Evolutionary conservation across 53 echinoderm and acorn worm genomes (phyloP), one percentile per base, ranked within the genome.

Genomic region (Astropecten irregularis): DNA sequence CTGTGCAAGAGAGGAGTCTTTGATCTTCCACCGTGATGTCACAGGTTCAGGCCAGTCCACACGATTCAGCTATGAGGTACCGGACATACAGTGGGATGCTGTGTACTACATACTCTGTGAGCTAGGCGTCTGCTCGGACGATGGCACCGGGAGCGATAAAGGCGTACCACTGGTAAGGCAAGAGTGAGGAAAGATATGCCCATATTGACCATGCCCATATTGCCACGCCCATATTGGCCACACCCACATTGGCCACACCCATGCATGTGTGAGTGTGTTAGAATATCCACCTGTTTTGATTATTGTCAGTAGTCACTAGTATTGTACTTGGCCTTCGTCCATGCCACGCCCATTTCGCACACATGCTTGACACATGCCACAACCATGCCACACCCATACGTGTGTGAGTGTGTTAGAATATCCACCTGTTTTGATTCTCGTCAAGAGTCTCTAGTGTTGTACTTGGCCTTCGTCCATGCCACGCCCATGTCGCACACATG

Each of bases 51-150:
- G 48, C 69, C 57, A 68, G 68, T 27, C 23, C 5, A n/a, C 19
- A 30, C 77, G 48, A 34, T 89, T 89, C 62, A 85, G 85, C 58
- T 89, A 57, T n/a, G 77, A 85, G 10, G 81, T 85, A 9, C 89
- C 89, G 0, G 44, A 47, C 28, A 9, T 77, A 10, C 47, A 76
- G 9, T 27, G 42, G 16, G 28, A 77, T 2, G 35, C 53, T 67
- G 33, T 37, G 0, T 77, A 68, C 52, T 51, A 69, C 63, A 66
- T 89, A 1, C 85, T 57, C 60, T 89, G 89, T 39, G 59, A 69
- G n/a, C 85, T 89, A 46, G 85, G 89, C 3, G 30, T 85, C 32
- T 89, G 89, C 68, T 49, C 69, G 3, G 15, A 47, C 13, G 48
- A 69, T 44, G 60, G 47, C n/a, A 47, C 40, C 1, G 79, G 47